These are phyloP conservation scores for Aurelia aurita complex sp. Pacific DNA, from an alignment of 30 jellyfish, hydroid and myxozoan species.

Conservation along the genomic window DNA sequence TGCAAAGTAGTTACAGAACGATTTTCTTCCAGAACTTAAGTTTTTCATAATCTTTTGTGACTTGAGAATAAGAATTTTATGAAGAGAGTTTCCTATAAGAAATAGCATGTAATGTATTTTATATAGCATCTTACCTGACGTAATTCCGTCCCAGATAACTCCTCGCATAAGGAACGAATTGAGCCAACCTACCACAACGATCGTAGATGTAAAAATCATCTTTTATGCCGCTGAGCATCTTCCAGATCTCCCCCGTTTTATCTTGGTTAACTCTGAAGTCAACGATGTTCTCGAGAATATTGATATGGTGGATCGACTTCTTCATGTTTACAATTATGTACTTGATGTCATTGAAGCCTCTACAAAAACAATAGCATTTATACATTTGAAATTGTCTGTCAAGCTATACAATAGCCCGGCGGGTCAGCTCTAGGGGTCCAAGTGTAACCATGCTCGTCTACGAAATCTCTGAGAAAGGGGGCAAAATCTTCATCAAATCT, in stretches of 20 bases:
- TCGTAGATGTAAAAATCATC: slow-evolving; percentile 34
- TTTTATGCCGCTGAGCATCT: slow-evolving; percentile 17
- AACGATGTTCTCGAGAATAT: neutral
- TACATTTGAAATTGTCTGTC: neutral
- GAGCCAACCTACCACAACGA: slow-evolving; percentile 10
- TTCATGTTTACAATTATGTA: slow-evolving; percentile 20
- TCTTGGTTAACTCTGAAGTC: slow-evolving; percentile 33
- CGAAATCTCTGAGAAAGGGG: too few relatives aligned
- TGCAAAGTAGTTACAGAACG: too few relatives aligned
- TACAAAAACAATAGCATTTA: neutral
- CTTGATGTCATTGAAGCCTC: slow-evolving; percentile 22
- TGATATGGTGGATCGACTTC: neutral
- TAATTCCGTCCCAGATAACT: slow-evolving; percentile 11
- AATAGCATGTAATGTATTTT: neutral
- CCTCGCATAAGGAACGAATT: slow-evolving; percentile 1
- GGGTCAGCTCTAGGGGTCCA: too few relatives aligned
- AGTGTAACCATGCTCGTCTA: too few relatives aligned
- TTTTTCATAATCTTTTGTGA: too few relatives aligned
- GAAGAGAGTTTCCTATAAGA: neutral
- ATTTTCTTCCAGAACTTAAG: too few relatives aligned
- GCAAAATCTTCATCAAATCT: too few relatives aligned
- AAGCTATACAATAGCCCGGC: neutral
- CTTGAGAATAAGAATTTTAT: neutral
- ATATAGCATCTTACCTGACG: slow-evolving; percentile 6
- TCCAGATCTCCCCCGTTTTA: slow-evolving; percentile 19